Evolutionary conservation across 1,140 invertebrate species (phyloP).

Genomic region (Colletes gigas): DNA sequence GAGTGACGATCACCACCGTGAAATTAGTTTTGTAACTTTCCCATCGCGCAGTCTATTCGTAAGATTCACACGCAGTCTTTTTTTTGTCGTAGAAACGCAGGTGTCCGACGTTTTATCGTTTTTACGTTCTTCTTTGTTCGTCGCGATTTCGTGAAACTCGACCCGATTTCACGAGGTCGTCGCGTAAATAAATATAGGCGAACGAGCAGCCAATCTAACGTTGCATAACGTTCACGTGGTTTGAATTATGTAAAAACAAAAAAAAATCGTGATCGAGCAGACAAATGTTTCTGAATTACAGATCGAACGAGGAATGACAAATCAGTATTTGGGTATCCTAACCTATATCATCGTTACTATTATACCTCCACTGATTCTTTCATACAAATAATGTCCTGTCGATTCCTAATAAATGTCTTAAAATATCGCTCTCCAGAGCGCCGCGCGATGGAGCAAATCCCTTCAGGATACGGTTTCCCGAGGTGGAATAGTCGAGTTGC

Average conservation of each 20-base stretch:
- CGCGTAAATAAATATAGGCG: neutral
- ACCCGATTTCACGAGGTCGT: conserved; percentile 41
- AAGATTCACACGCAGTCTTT: neutral
- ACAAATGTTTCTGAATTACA: neutral
- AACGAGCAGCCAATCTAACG: neutral
- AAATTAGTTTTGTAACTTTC: neutral
- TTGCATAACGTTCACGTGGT: conserved; percentile 26
- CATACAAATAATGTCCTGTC: too few relatives aligned
- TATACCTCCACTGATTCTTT: too few relatives aligned
- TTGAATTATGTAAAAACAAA: neutral
- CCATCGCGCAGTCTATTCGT: neutral
- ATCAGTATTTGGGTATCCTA: neutral
- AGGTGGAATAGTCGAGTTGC: neutral
- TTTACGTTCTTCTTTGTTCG: too few relatives aligned
- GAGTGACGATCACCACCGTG: neutral
- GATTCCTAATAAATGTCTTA: too few relatives aligned
- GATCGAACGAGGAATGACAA: neutral
- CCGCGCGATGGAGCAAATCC: neutral
- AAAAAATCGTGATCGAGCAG: neutral
- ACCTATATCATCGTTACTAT: neutral
- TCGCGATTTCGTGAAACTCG: conserved; percentile 12
- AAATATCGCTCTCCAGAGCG: too few relatives aligned
- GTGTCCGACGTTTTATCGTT: conserved; percentile 8
- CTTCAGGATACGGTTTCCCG: neutral
- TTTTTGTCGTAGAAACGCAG: conserved; percentile 34